Percentiles rank a stretch among this genome's conserved stretches.
Evolutionary conservation across 2,888 invertebrate genomes (phyloP).

Genomic region (Poecilus cupreus): DNA sequence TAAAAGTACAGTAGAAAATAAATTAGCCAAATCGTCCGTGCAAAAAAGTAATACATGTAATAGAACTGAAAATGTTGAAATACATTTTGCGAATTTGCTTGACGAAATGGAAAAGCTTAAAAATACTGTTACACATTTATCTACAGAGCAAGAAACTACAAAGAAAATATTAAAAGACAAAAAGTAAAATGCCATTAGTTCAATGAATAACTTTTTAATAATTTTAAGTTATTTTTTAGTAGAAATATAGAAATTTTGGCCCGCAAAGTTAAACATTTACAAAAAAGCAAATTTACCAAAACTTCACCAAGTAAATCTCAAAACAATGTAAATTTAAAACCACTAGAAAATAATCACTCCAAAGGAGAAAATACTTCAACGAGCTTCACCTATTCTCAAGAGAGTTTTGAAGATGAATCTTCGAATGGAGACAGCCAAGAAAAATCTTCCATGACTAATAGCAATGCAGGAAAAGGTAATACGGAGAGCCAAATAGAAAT

Average conservation of each 20-base stretch:
- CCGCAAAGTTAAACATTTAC: constrained; percentile 41
- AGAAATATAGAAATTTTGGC: constrained; percentile 49
- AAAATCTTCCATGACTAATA: not conserved
- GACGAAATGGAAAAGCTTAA: constrained; percentile 45
- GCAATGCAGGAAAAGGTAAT: not conserved
- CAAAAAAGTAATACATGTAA: not conserved
- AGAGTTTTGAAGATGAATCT: constrained; percentile 44
- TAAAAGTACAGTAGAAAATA: constrained; percentile 11
- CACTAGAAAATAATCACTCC: not conserved
- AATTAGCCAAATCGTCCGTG: not conserved
- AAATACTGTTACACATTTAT: constrained; percentile 17
- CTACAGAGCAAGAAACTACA: constrained; percentile 45
- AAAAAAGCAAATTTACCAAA: constrained; percentile 22
- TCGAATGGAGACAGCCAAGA: constrained; percentile 1
- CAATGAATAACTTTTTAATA: not conserved
- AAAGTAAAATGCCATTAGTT: constrained; percentile 29
- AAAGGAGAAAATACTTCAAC: not conserved
- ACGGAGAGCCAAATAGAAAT: not conserved
- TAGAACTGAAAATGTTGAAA: constrained; percentile 7
- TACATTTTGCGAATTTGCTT: not conserved
- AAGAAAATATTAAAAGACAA: constrained; percentile 48
- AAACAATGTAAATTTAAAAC: not conserved
- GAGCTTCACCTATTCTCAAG: constrained; percentile 32
- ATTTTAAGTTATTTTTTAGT: constrained; percentile 3
- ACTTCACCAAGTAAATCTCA: not conserved